Evolutionary conservation across 2,888 invertebrate genomes (phyloP).

Genomic region (Metalampra italica): DNA sequence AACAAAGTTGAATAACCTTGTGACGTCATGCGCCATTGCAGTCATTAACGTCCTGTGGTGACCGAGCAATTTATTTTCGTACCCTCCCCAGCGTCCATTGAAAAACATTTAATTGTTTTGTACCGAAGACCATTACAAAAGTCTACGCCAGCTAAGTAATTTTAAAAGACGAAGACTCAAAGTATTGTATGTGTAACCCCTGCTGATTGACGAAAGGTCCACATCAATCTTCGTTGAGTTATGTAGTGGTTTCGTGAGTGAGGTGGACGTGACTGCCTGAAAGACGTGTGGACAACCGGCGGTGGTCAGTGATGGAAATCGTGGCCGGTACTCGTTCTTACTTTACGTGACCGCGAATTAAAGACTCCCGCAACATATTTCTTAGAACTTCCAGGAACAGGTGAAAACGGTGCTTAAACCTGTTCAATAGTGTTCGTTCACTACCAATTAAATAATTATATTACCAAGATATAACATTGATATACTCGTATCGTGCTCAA

Average conservation of each 20-base stretch:
- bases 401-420: not conserved
- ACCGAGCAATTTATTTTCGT: slow-evolving; percentile 29
- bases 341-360: slow-evolving; percentile 38
- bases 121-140: slow-evolving; percentile 34
- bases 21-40: slow-evolving; percentile 35
- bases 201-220: not conserved
- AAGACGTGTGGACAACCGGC: slow-evolving; percentile 16
- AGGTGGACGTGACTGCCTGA: slow-evolving; percentile 24
- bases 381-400: slow-evolving; percentile 12
- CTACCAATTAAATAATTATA: too few relatives aligned
- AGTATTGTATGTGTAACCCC: slow-evolving; percentile 9
- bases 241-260: slow-evolving; percentile 3
- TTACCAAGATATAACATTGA: too few relatives aligned
- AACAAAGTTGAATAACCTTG: slow-evolving; percentile 49
- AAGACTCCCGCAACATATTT: slow-evolving; percentile 11
- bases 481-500: too few relatives aligned
- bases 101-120: slow-evolving; percentile 41
- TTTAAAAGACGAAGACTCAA: slow-evolving; percentile 12
- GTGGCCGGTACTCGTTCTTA: slow-evolving; percentile 18
- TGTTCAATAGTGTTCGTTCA: not conserved
- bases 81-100: slow-evolving; percentile 28
- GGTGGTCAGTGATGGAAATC: slow-evolving; percentile 20
- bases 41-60: slow-evolving; percentile 56
- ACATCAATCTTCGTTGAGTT: slow-evolving; percentile 1
- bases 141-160: slow-evolving; percentile 12